Conservation (phyloP, 2,113 vertebrate species). For the Clinocottus analis region DNA sequence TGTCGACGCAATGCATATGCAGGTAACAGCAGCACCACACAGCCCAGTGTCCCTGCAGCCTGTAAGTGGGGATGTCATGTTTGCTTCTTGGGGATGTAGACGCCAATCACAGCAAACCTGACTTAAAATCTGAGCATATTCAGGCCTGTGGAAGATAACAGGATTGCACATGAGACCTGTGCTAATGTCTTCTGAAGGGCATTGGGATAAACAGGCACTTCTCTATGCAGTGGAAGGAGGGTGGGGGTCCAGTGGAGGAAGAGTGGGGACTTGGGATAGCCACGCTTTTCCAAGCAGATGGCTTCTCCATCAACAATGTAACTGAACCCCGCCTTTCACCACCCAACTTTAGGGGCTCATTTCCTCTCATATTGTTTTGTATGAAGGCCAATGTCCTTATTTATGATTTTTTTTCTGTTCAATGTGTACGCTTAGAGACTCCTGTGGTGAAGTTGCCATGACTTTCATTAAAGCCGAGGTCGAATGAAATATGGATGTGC, state of each 20-base stretch:
- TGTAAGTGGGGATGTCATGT: slow-evolving; percentile 78
- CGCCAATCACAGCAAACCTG: slow-evolving; percentile 69
- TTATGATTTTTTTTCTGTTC: slow-evolving; percentile 79
- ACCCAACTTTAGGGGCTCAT: slow-evolving; percentile 58
- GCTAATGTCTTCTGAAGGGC: slow-evolving; percentile 84
- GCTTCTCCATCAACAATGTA: slow-evolving; percentile 53
- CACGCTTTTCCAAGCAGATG: slow-evolving; percentile 69
- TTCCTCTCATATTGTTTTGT: slow-evolving; percentile 75
- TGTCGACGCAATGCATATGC: slow-evolving; percentile 79
- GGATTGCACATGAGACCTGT: slow-evolving; percentile 80
- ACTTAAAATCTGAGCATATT: slow-evolving; percentile 80
- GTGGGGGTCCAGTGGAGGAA: slow-evolving; percentile 51
- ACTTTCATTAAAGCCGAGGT: slow-evolving; percentile 84
- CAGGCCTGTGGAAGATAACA: slow-evolving; percentile 79
- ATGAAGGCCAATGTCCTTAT: slow-evolving; percentile 82
- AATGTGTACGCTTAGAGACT: slow-evolving; percentile 76
- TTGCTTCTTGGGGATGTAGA: slow-evolving; percentile 79
- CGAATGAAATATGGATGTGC: slow-evolving; percentile 86
- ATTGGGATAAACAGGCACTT: slow-evolving; percentile 82
- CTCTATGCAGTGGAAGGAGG: slow-evolving; percentile 56
- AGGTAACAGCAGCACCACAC: slow-evolving; percentile 79
- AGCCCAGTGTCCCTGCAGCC: slow-evolving; percentile 72
- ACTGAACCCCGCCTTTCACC: slow-evolving; percentile 43
- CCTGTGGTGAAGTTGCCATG: slow-evolving; percentile 79
- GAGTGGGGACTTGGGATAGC: slow-evolving; percentile 69